Conservation (phyloP, 1,140 invertebrate genomes). For the Oedothorax gibbosus region DNA sequence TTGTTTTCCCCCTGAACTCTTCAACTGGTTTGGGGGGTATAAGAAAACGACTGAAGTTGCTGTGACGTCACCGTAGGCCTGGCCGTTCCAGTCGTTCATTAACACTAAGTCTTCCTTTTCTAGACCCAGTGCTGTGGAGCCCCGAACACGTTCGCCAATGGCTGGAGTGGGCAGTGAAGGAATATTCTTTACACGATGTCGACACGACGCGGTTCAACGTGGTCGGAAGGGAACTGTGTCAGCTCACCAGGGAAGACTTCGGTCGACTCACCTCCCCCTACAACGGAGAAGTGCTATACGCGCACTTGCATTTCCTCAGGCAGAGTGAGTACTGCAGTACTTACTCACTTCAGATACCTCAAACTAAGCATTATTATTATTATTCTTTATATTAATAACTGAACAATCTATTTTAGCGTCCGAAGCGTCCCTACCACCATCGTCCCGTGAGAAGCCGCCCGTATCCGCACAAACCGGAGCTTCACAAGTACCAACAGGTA, state of each 20-base stretch:
- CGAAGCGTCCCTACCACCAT: slow-evolving; percentile 41
- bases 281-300: slow-evolving; percentile 65
- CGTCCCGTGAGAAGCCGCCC: slow-evolving; percentile 43
- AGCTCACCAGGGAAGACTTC: slow-evolving; percentile 68
- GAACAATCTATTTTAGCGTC: slow-evolving; percentile 11
- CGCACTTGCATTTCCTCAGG: slow-evolving; percentile 66
- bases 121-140: slow-evolving; percentile 77
- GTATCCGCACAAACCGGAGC: slow-evolving; percentile 41
- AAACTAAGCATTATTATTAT: too few relatives aligned
- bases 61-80: too few relatives aligned
- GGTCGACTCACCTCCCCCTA: slow-evolving; percentile 64
- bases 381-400: too few relatives aligned
- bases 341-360: too few relatives aligned
- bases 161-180: slow-evolving; percentile 75
- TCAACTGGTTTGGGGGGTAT: too few relatives aligned
- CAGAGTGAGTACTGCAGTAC: slow-evolving; percentile 64
- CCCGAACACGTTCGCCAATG: slow-evolving; percentile 74
- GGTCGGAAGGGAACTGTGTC: slow-evolving; percentile 73
- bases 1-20: too few relatives aligned
- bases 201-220: slow-evolving; percentile 72
- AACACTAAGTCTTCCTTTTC: background rate
- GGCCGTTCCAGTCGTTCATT: background rate
- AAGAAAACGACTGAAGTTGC: too few relatives aligned
- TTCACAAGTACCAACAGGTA: slow-evolving; percentile 19
- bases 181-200: slow-evolving; percentile 73